Evolutionary conservation across 2,797 vertebrate species (phyloP).

Genomic region (Pempheris klunzingeri): DNA sequence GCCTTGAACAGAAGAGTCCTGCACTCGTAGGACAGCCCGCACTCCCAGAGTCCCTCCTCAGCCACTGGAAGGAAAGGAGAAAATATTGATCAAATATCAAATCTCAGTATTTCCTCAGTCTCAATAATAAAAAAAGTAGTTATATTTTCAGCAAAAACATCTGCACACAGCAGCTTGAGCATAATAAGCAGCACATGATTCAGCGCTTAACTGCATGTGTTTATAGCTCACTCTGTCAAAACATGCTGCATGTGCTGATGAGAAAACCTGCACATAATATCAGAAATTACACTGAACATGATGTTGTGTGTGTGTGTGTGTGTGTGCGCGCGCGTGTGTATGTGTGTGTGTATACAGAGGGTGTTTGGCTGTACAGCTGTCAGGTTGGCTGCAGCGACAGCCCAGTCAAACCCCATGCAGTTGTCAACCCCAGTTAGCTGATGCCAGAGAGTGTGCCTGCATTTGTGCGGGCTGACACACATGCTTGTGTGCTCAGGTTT

Average conservation of each 20-base stretch:
- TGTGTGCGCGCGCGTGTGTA: conserved; percentile 25
- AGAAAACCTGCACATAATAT: conserved; percentile 58
- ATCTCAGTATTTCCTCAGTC: conserved; percentile 22
- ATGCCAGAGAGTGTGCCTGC: conserved; percentile 49
- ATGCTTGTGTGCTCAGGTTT: conserved; percentile 58
- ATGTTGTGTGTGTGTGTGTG: conserved; percentile 22
- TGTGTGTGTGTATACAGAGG: conserved; percentile 20
- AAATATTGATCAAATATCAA: conserved; percentile 4
- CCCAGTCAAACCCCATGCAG: conserved; percentile 78
- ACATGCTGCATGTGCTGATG: conserved; percentile 59
- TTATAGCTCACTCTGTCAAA: conserved; percentile 61
- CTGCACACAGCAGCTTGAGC: conserved; percentile 52
- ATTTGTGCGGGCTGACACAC: conserved; percentile 55
- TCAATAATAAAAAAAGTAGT: conserved; percentile 2
- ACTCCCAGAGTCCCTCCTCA: conserved; percentile 97
- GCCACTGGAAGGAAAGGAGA: conserved; percentile 86
- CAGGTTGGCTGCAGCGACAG: conserved; percentile 73
- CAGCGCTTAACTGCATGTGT: conserved; percentile 46
- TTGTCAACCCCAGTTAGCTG: conserved; percentile 81
- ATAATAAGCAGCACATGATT: conserved; percentile 59
- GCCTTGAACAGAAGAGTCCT: conserved; percentile 98
- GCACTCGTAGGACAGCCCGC: conserved; percentile 97
- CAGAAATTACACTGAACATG: conserved; percentile 40
- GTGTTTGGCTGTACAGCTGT: conserved; percentile 73
- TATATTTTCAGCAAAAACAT: conserved; percentile 49